Percentiles rank a stretch among this genome's conserved stretches.
phyloP scores from a whole-genome alignment of 2,797 vertebrate species.

The Hephaestus fuliginosus region DNA sequence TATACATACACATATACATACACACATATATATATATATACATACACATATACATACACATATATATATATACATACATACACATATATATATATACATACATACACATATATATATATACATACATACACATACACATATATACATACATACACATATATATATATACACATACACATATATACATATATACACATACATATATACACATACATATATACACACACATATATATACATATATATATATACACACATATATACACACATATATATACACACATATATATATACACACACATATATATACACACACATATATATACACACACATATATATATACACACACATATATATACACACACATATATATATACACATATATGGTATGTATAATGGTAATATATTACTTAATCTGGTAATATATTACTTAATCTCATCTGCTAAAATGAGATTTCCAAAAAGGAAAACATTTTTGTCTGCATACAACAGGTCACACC shows the following conservation, averaged over 20 bases:
- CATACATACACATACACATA: not conserved
- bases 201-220: too few relatives aligned
- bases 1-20: not conserved
- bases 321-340: too few relatives aligned
- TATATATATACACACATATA: too few relatives aligned
- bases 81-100: not conserved
- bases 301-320: not conserved
- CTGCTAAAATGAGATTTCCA: too few relatives aligned
- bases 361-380: not conserved
- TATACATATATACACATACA: not conserved
- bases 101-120: not conserved
- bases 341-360: not conserved
- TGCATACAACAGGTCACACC: too few relatives aligned
- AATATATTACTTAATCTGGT: too few relatives aligned
- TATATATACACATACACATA: not conserved
- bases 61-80: too few relatives aligned
- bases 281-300: not conserved
- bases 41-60: not conserved
- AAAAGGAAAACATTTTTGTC: too few relatives aligned
- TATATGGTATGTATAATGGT: too few relatives aligned
- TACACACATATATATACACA: not conserved
- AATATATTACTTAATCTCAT: too few relatives aligned
- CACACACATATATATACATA: not conserved
- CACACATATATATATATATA: not conserved
- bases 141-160: not conserved